phyloP scores from a whole-genome alignment of 2,113 vertebrate species.

The Platichthys stellatus region DNA sequence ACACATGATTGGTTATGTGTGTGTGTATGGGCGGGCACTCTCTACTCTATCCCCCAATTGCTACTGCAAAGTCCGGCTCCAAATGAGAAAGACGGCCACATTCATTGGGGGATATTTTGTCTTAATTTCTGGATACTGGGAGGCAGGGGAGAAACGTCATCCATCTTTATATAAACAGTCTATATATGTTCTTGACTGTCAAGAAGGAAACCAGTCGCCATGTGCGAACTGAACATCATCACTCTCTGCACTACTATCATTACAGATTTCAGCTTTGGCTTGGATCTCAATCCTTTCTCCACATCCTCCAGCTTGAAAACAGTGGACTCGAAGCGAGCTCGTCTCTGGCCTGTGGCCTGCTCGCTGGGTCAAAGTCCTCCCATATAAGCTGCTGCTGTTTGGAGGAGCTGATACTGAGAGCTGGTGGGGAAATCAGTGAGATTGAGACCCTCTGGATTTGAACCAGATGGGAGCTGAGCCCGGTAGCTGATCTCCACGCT shows the following conservation, averaged over 20 bases:
- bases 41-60: too few relatives aligned
- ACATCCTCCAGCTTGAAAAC: constrained; percentile 19
- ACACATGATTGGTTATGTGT: too few relatives aligned
- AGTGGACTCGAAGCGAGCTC: neutral
- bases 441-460: constrained; percentile 54
- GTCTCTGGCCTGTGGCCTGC: constrained; percentile 47
- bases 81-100: too few relatives aligned
- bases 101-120: too few relatives aligned
- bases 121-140: too few relatives aligned
- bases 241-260: constrained; percentile 19
- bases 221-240: neutral
- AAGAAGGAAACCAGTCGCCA: constrained; percentile 1
- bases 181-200: neutral
- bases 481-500: constrained; percentile 27
- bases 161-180: too few relatives aligned
- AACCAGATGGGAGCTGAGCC: constrained; percentile 60
- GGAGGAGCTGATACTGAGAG: constrained; percentile 45
- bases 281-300: constrained; percentile 12
- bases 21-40: too few relatives aligned
- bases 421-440: constrained; percentile 31
- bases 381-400: constrained; percentile 53
- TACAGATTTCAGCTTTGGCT: constrained; percentile 33
- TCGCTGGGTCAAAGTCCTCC: constrained; percentile 53
- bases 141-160: too few relatives aligned
- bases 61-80: too few relatives aligned